phyloP scores from a whole-genome alignment of 2,888 invertebrate species.

The Ctena decussata region DNA sequence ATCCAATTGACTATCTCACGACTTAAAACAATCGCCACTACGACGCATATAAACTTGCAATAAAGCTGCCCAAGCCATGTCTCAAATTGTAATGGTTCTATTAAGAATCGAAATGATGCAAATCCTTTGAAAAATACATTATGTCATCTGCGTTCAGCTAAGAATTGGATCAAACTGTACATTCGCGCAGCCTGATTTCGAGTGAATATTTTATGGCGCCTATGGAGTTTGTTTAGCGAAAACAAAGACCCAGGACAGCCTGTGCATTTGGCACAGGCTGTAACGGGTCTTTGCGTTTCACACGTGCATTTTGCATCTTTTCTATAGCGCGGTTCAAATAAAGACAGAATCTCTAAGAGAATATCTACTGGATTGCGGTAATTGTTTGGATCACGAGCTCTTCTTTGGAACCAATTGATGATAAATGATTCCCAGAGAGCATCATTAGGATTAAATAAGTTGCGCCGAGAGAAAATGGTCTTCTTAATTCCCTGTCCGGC shows the following conservation, averaged over 20 bases:
- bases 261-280: too few species aligned
- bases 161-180: too few species aligned
- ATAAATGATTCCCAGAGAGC: slow-evolving; percentile 10
- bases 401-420: slow-evolving; percentile 7
- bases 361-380: slow-evolving; percentile 1
- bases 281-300: too few species aligned
- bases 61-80: neutral
- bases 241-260: too few species aligned
- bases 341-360: neutral
- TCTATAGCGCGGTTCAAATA: neutral
- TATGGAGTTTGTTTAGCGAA: too few species aligned
- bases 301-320: too few species aligned
- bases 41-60: slow-evolving; percentile 6
- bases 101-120: too few species aligned
- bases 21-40: slow-evolving; percentile 8
- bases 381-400: slow-evolving; percentile 9
- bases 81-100: neutral
- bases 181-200: too few species aligned
- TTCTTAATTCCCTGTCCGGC: too few species aligned
- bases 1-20: slow-evolving; percentile 4
- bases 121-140: too few species aligned
- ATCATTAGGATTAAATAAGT: neutral
- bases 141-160: too few species aligned
- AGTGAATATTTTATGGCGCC: too few species aligned
- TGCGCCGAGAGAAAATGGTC: neutral